These are phyloP conservation scores for Aphidius colemani DNA, from an alignment of 2,888 invertebrate genomes.

Conservation along the genomic window DNA sequence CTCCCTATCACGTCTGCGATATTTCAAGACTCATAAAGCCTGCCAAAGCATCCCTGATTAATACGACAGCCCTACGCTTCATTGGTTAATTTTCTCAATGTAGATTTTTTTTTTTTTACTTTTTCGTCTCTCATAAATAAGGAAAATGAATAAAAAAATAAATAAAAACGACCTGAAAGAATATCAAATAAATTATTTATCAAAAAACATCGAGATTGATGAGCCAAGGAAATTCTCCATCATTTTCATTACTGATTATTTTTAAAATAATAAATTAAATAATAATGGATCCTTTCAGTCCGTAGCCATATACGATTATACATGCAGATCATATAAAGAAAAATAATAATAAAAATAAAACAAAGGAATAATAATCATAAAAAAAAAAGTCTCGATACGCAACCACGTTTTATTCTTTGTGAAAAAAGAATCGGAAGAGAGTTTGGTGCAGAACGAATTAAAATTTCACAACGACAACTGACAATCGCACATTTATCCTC, in stretches of 20 bases:
- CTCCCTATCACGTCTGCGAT: constrained; percentile 35
- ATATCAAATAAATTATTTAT: too few relatives aligned
- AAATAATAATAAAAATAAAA: not conserved
- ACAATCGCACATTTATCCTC: constrained; percentile 42
- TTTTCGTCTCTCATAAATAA: not conserved
- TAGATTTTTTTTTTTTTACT: not conserved
- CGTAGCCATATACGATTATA: too few relatives aligned
- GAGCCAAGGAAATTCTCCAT: too few relatives aligned
- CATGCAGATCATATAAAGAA: too few relatives aligned
- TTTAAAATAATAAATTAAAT: too few relatives aligned
- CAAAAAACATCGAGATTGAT: too few relatives aligned
- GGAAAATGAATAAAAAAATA: constrained; percentile 13
- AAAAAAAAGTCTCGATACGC: constrained; percentile 10
- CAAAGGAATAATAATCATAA: constrained; percentile 4
- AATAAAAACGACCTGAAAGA: too few relatives aligned
- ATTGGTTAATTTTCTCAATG: constrained; percentile 38
- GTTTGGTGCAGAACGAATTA: constrained; percentile 43
- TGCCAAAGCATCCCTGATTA: constrained; percentile 48
- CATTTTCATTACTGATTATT: too few relatives aligned
- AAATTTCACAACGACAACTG: constrained; percentile 53
- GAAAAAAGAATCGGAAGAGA: constrained; percentile 35
- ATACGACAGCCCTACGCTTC: constrained; percentile 49
- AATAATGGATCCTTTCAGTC: too few relatives aligned
- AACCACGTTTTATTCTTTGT: constrained; percentile 31
- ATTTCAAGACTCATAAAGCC: constrained; percentile 53